Conservation (phyloP, 2,113 vertebrate species). For the Cnemophilus loriae region DNA sequence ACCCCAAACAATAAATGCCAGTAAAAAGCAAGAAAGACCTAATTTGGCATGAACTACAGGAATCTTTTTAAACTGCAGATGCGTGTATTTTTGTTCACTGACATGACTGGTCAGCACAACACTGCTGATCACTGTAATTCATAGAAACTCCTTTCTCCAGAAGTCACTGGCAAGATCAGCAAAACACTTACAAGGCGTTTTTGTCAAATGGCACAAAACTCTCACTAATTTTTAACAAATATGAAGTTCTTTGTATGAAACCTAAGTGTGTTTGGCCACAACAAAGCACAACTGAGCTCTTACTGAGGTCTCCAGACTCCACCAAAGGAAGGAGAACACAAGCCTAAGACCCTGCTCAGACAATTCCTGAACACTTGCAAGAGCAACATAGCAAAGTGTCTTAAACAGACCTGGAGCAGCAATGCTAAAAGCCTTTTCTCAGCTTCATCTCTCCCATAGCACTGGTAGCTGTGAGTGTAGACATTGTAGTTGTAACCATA, state of each 20-base stretch:
- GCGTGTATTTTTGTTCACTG: neutral
- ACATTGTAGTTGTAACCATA: constrained; percentile 88
- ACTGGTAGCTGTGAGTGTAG: constrained; percentile 92
- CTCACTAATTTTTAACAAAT: neutral
- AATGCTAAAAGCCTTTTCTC: constrained; percentile 81
- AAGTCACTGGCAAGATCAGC: neutral
- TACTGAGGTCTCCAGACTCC: neutral
- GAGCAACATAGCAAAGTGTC: neutral
- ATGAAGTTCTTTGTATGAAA: neutral
- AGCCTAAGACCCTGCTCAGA: neutral
- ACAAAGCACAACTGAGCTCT: neutral
- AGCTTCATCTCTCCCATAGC: constrained; percentile 90
- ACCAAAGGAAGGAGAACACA: neutral
- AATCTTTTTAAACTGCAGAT: neutral
- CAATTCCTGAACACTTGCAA: neutral
- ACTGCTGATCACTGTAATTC: neutral
- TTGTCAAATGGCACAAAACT: neutral
- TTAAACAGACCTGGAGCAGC: constrained; percentile 75
- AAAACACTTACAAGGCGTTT: neutral
- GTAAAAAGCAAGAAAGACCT: neutral
- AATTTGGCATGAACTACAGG: neutral
- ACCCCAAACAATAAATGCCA: neutral
- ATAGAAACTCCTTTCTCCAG: neutral
- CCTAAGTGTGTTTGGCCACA: neutral
- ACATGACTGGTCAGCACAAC: neutral